Base-by-base conservation (phyloP, 2,797 vertebrate species). In the Scolopax bukidnonensis region DNA sequence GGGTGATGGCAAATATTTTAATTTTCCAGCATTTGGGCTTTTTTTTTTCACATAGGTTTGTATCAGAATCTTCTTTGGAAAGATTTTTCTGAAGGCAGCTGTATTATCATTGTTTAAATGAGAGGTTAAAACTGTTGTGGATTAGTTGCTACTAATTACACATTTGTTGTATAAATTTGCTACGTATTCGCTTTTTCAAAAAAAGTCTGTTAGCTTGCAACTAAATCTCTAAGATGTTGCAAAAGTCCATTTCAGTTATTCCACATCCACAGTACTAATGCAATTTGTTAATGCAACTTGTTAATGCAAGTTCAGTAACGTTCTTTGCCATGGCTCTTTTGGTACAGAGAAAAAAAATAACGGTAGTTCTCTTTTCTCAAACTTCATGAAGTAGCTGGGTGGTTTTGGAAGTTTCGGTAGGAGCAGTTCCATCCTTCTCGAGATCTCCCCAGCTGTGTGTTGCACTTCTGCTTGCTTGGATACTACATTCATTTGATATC, bases 391-490 rank as follows among this genome's bases (percentile, higher is more conserved):
- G 61, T 43, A 20, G 6, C 24, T 76, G 63, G 32, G 33, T 41
- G 76, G 51, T 33, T 33, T 93, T 83, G 83, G 76, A 70, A 5
- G 12, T 82, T 84, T 76, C 21, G 5, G 28, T 18, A 53, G 43
- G 59, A 78, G 17, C 18, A 41, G 38, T 64, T 88, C 38, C 4
- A 1, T 71, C 28, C 12, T 70, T 50, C 61, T 65, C 54, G 65
- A 18, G 23, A 27, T 89, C n/a, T 93, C 27, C 6, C 23, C 53
- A 65, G 11, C 45, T 90, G 33, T 18, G 40, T 74, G n/a, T 87
- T 91, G 40, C 53, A 14, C 32, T 90, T 4, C 27, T 91, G 30
- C 59, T 84, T 86, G 36, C 54, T 95, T 91, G 73, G 19, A 10
- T 48, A 21, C 32, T 50, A 3, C 74, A 10, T 10, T 70, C 3